phyloP scores from a whole-genome alignment of 2,113 vertebrate genomes.

The Salvelinus alpinus region DNA sequence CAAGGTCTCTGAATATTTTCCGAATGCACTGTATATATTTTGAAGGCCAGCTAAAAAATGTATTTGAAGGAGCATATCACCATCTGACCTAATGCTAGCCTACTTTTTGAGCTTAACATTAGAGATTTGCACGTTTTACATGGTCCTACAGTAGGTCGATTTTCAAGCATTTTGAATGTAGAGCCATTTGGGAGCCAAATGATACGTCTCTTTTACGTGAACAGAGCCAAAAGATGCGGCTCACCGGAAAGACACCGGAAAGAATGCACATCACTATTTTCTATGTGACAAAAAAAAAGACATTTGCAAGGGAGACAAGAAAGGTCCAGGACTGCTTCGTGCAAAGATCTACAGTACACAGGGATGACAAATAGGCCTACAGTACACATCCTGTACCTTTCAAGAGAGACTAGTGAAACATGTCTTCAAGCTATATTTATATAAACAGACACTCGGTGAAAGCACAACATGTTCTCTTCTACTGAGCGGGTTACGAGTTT shows the following conservation, averaged over 20 bases:
- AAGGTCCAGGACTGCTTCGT: background rate
- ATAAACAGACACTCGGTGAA: background rate
- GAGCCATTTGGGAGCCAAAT: too few relatives aligned
- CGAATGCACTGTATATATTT: too few relatives aligned
- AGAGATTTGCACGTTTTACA: too few relatives aligned
- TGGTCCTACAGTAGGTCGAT: too few relatives aligned
- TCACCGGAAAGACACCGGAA: too few relatives aligned
- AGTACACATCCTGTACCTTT: background rate
- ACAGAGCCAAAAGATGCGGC: too few relatives aligned
- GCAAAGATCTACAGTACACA: background rate
- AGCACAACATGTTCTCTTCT: background rate
- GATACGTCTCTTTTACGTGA: too few relatives aligned
- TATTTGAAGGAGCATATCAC: background rate
- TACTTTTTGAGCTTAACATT: too few relatives aligned
- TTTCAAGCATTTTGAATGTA: too few relatives aligned
- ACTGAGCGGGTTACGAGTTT: background rate
- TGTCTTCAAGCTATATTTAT: conserved; percentile 25
- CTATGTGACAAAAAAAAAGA: background rate
- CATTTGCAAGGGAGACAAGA: background rate
- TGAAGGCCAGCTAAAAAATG: too few relatives aligned
- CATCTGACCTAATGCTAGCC: background rate
- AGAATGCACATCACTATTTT: too few relatives aligned
- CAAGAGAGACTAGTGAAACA: conserved; percentile 23
- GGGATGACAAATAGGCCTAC: background rate
- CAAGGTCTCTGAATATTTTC: too few relatives aligned